These are phyloP conservation scores for Scaptomyza cyrtandrae DNA, from an alignment of 2,888 invertebrate species.

Conservation along the genomic window DNA sequence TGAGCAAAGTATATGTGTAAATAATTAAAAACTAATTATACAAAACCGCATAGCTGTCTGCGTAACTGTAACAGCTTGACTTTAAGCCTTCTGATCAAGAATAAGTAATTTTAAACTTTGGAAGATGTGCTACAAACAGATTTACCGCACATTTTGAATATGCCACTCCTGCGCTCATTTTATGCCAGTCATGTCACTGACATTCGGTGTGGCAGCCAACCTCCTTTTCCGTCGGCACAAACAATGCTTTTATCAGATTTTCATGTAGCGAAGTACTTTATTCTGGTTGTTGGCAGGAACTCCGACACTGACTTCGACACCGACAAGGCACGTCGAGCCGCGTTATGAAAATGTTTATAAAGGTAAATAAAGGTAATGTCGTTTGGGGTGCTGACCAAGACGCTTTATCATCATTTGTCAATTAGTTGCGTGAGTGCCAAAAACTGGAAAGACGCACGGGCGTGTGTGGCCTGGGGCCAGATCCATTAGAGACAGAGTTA, in stretches of 20 bases:
- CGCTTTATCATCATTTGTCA: conserved; percentile 79
- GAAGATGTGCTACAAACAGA: not conserved
- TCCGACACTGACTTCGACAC: not conserved
- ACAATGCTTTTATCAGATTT: conserved; percentile 76
- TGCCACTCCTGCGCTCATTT: conserved; percentile 41
- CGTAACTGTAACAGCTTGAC: not conserved
- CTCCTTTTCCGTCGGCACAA: conserved; percentile 74
- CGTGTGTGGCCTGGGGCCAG: conserved; percentile 36
- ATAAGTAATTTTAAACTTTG: not conserved
- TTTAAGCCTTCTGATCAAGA: not conserved
- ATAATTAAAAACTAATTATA: not conserved
- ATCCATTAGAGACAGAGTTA: conserved; percentile 62
- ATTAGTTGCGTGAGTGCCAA: conserved; percentile 63
- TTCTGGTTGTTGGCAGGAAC: not conserved
- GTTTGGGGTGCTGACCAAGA: conserved; percentile 50
- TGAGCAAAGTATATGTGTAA: not conserved
- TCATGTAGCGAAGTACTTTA: conserved; percentile 35
- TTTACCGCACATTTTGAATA: conserved; percentile 1
- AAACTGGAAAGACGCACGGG: conserved; percentile 8
- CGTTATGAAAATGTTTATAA: conserved; percentile 55
- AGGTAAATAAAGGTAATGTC: conserved; percentile 35
- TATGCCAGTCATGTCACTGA: conserved; percentile 66
- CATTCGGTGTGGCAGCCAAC: conserved; percentile 72
- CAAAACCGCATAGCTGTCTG: not conserved
- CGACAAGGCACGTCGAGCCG: conserved; percentile 31